Evolutionary conservation across 37 sponge, comb jelly and placozoan genomes (phyloP).

Genomic region (Crambe crambe): DNA sequence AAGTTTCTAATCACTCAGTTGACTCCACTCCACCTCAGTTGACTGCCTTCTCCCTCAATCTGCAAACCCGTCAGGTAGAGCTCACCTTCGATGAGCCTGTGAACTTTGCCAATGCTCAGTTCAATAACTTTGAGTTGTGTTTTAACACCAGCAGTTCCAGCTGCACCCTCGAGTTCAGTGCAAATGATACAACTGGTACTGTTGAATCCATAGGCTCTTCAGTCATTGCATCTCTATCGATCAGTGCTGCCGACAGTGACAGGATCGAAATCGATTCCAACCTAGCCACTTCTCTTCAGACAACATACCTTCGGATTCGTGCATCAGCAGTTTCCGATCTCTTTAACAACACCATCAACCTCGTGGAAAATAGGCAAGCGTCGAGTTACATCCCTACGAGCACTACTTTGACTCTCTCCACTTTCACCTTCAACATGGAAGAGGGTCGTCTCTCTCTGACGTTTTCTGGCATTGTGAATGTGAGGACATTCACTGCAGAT

Average conservation of each 20-base stretch:
- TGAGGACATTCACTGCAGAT: conserved; percentile 59
- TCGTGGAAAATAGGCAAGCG: conserved; percentile 46
- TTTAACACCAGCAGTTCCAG: background rate
- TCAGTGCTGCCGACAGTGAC: conserved; percentile 44
- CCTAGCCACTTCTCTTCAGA: conserved; percentile 47
- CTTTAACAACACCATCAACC: conserved; percentile 40
- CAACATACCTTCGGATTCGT: conserved; percentile 37
- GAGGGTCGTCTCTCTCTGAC: conserved; percentile 53
- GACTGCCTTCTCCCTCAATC: conserved; percentile 43
- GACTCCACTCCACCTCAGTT: conserved; percentile 74
- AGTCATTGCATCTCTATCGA: conserved; percentile 1
- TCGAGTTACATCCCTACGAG: conserved; percentile 34
- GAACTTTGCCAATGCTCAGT: background rate
- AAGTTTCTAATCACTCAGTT: conserved; percentile 12
- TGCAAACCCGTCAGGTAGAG: conserved; percentile 36
- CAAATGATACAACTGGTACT: conserved; percentile 19
- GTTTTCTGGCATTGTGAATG: conserved; percentile 73
- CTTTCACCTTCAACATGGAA: conserved; percentile 66
- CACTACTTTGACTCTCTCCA: conserved; percentile 31
- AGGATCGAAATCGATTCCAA: conserved; percentile 57
- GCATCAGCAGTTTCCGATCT: conserved; percentile 52
- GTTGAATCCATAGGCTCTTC: background rate
- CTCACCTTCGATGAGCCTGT: conserved; percentile 85
- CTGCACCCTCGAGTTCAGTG: conserved; percentile 11
- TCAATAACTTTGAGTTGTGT: conserved; percentile 29